A percentile compares a stretch with the other conserved stretches of the same genome.
Evolutionary conservation across 2,797 vertebrate genomes (phyloP).

Genomic region (Otus scops): DNA sequence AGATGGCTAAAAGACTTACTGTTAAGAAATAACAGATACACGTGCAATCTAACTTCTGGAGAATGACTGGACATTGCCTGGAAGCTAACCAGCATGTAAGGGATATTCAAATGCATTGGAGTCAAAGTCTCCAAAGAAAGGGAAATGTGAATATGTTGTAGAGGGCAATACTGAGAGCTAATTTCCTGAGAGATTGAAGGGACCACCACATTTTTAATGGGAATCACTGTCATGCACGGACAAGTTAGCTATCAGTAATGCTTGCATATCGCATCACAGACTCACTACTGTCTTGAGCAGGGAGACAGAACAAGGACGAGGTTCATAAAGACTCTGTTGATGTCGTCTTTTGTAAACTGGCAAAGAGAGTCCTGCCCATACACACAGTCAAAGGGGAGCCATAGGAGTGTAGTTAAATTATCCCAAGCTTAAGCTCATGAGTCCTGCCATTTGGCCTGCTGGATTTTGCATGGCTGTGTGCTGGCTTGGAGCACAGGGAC

Average conservation of each 20-base stretch:
- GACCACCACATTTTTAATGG: background rate
- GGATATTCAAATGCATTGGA: background rate
- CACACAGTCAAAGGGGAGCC: background rate
- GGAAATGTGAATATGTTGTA: background rate
- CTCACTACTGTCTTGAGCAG: accelerated
- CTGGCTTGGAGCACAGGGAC: background rate
- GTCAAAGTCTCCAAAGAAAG: background rate
- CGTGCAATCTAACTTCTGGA: background rate
- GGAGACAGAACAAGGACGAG: background rate
- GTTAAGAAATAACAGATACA: background rate
- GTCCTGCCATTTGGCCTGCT: background rate
- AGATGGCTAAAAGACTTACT: background rate
- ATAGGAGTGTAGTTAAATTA: background rate
- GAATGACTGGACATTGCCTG: background rate
- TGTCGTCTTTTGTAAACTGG: background rate
- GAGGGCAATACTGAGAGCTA: background rate
- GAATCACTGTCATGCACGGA: background rate
- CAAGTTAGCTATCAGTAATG: background rate
- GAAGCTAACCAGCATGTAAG: background rate
- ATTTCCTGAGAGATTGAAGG: background rate
- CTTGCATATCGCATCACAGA: background rate
- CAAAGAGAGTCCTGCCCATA: background rate
- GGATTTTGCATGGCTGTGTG: background rate
- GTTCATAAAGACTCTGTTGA: background rate
- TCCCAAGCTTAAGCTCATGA: accelerated